phyloP scores from a whole-genome alignment of 1,140 invertebrate species.

The Uloborus diversus region DNA sequence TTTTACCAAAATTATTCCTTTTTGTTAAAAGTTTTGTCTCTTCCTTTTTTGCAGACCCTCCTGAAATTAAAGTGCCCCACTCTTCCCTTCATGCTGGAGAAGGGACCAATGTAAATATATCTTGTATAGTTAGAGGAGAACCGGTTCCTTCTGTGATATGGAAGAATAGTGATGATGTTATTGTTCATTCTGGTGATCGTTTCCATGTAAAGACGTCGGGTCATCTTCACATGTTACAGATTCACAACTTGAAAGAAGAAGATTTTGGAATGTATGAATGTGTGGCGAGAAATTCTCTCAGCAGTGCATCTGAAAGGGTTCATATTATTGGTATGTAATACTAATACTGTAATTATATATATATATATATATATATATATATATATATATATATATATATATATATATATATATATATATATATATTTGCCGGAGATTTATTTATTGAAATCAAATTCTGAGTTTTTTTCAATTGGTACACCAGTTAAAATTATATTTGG shows the following conservation, averaged over 20 bases:
- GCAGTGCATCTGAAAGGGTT: slow-evolving; percentile 19
- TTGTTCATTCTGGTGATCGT: slow-evolving; percentile 23
- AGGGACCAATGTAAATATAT: slow-evolving; percentile 44
- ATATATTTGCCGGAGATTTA: too few relatives aligned
- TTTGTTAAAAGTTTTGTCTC: too few relatives aligned
- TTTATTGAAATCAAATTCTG: too few relatives aligned
- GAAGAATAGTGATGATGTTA: slow-evolving; percentile 37
- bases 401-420: too few relatives aligned
- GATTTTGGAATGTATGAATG: slow-evolving; percentile 91
- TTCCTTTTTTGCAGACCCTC: slow-evolving; percentile 23
- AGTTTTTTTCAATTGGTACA: too few relatives aligned
- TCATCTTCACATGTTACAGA: slow-evolving; percentile 11
- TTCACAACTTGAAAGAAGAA: slow-evolving; percentile 63
- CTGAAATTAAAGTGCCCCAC: slow-evolving; percentile 33
- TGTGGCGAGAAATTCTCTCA: slow-evolving; percentile 87
- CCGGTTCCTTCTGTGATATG: slow-evolving; percentile 40
- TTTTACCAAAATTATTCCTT: too few relatives aligned
- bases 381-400: too few relatives aligned
- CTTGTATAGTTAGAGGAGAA: slow-evolving; percentile 29
- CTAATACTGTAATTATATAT: too few relatives aligned
- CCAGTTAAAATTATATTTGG: too few relatives aligned
- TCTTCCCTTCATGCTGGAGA: slow-evolving; percentile 38
- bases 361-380: too few relatives aligned
- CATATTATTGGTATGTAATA: slow-evolving; percentile 36
- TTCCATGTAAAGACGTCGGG: slow-evolving; percentile 19